Conservation (phyloP, 2,888 invertebrate genomes). For the Caenorhabditis imperialis region DNA sequence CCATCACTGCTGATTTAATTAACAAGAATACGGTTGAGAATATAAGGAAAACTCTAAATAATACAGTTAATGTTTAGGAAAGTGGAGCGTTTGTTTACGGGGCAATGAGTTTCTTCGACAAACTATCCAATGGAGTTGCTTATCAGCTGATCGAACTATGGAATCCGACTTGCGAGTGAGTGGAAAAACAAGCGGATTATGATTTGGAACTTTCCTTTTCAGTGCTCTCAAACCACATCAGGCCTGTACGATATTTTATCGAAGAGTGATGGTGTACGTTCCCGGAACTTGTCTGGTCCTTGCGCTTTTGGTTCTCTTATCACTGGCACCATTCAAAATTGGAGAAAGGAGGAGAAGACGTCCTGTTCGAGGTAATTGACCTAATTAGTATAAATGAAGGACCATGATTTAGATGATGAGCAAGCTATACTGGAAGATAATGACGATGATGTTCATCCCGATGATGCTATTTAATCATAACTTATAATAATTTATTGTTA, state of each 20-base stretch:
- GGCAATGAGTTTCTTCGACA: slow-evolving; percentile 92
- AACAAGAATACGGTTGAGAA: slow-evolving; percentile 86
- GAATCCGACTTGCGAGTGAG: slow-evolving; percentile 81
- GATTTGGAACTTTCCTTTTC: slow-evolving; percentile 54
- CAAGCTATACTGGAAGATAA: slow-evolving; percentile 35
- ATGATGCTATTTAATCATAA: slow-evolving; percentile 1
- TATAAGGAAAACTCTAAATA: too few relatives aligned
- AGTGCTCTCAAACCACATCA: slow-evolving; percentile 59
- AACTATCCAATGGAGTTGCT: slow-evolving; percentile 89
- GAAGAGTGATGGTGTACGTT: slow-evolving; percentile 72
- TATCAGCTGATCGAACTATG: slow-evolving; percentile 89
- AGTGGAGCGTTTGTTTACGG: slow-evolving; percentile 93
- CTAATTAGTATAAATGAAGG: too few relatives aligned
- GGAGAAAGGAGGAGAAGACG: slow-evolving; percentile 58
- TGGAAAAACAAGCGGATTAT: too few relatives aligned
- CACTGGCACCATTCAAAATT: slow-evolving; percentile 62
- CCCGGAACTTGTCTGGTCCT: slow-evolving; percentile 70
- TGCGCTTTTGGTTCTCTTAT: slow-evolving; percentile 67
- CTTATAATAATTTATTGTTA: slow-evolving; percentile 6
- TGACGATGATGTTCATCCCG: slow-evolving; percentile 20
- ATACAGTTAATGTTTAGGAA: slow-evolving; percentile 80
- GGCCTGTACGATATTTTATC: slow-evolving; percentile 70
- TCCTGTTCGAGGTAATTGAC: slow-evolving; percentile 20
- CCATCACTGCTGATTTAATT: slow-evolving; percentile 91
- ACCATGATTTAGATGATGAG: slow-evolving; percentile 50